These are phyloP conservation scores for Diadumene lineata DNA, from an alignment of 92 coral and sea anemone genomes.

Conservation along the genomic window DNA sequence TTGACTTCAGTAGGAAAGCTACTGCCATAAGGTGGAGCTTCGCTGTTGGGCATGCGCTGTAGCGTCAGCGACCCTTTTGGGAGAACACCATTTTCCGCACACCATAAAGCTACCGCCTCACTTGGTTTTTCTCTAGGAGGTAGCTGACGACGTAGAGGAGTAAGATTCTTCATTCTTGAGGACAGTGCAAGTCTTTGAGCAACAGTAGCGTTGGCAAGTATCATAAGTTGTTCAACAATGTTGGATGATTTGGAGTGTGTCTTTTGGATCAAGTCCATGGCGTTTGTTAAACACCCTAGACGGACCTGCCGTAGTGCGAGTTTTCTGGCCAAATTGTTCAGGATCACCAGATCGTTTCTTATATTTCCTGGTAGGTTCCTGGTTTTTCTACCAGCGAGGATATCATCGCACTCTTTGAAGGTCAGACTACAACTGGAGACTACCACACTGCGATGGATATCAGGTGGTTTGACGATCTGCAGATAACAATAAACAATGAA, in stretches of 20 bases:
- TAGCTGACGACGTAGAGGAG: slow-evolving; percentile 77
- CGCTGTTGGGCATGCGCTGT: slow-evolving; percentile 24
- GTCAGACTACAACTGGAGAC: slow-evolving; percentile 66
- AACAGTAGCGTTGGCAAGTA: slow-evolving; percentile 69
- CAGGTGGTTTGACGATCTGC: slow-evolving; percentile 45
- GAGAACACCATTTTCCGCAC: slow-evolving; percentile 47
- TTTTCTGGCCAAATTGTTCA: slow-evolving; percentile 67
- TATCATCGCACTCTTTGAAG: slow-evolving; percentile 80
- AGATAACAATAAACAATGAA: background rate
- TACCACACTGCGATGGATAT: slow-evolving; percentile 76
- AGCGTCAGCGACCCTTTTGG: slow-evolving; percentile 54
- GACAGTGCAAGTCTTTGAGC: slow-evolving; percentile 61
- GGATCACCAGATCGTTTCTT: slow-evolving; percentile 43
- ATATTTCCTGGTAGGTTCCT: slow-evolving; percentile 44
- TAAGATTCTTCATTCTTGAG: slow-evolving; percentile 40
- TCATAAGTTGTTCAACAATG: slow-evolving; percentile 86
- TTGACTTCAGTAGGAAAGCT: slow-evolving; percentile 21
- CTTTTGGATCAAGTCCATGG: slow-evolving; percentile 8
- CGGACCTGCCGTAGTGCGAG: slow-evolving; percentile 81
- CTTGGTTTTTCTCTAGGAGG: slow-evolving; percentile 68
- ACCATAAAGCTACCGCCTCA: slow-evolving; percentile 42
- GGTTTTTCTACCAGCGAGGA: slow-evolving; percentile 39
- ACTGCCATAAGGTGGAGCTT: slow-evolving; percentile 17
- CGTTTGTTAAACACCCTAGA: slow-evolving; percentile 44
- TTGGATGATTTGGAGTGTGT: slow-evolving; percentile 38